These are phyloP conservation scores for Scatophagus argus DNA, from an alignment of 2,113 vertebrate species.

Conservation along the genomic window DNA sequence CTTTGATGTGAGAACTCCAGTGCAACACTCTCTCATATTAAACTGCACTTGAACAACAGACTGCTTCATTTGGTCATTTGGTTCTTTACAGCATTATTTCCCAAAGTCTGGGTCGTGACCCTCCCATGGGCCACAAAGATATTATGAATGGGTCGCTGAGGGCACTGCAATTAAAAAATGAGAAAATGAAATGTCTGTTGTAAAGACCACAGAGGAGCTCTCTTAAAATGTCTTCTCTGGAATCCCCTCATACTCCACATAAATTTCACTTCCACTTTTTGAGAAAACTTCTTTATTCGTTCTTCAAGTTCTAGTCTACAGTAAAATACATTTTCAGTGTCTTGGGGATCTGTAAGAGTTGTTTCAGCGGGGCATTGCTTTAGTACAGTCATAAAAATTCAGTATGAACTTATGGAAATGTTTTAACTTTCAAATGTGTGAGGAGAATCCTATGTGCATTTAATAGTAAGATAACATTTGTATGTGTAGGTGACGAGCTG, in stretches of 20 bases:
- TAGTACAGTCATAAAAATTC: conserved; percentile 37
- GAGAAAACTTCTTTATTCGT: conserved; percentile 8
- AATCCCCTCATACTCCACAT: neutral
- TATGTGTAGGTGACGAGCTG: conserved; percentile 12
- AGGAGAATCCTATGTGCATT: conserved; percentile 20
- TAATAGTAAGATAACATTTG: conserved; percentile 23
- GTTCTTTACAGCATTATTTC: conserved; percentile 22
- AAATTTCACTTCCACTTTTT: conserved; percentile 10
- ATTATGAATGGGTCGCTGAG: conserved; percentile 7
- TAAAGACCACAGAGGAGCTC: neutral
- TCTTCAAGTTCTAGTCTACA: conserved; percentile 22
- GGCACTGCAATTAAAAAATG: conserved; percentile 4
- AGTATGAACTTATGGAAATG: conserved; percentile 34
- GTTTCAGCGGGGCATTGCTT: conserved; percentile 29
- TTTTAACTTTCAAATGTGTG: conserved; percentile 35
- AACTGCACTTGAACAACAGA: conserved; percentile 26
- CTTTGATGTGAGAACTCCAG: conserved; percentile 32
- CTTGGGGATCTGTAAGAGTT: conserved; percentile 27
- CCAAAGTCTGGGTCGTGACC: conserved; percentile 11
- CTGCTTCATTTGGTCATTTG: neutral
- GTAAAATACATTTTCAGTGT: conserved; percentile 40
- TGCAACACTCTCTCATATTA: conserved; percentile 13
- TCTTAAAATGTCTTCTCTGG: conserved; percentile 16
- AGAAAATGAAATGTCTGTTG: conserved; percentile 4
- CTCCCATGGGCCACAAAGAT: neutral